phyloP scores from a whole-genome alignment of 2,888 invertebrate species.

The Euspilapteryx auroguttella region DNA sequence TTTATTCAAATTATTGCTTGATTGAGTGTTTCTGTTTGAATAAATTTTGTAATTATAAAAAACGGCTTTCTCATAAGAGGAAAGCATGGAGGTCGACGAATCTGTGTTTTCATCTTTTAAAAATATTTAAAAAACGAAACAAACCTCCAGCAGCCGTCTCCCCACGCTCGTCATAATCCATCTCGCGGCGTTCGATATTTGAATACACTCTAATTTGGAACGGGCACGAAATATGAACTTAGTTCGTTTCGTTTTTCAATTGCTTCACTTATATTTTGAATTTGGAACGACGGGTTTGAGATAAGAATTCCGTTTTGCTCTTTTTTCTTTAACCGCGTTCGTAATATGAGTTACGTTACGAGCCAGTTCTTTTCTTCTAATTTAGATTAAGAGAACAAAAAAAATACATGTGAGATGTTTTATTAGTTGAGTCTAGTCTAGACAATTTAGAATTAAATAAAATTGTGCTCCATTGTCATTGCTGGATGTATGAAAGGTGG shows the following conservation, averaged over 20 bases:
- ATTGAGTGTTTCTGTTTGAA: slow-evolving; percentile 42
- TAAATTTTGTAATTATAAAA: slow-evolving; percentile 6
- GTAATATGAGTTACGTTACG: slow-evolving; percentile 12
- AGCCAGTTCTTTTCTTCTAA: slow-evolving; percentile 1
- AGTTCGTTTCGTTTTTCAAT: slow-evolving; percentile 55
- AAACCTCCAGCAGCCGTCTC: slow-evolving; percentile 31
- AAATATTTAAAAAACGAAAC: slow-evolving; percentile 11
- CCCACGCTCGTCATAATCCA: slow-evolving; percentile 39
- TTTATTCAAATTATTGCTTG: slow-evolving; percentile 53
- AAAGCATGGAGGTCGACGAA: not conserved
- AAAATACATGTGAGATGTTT: slow-evolving; percentile 7
- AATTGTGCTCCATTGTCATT: slow-evolving; percentile 25
- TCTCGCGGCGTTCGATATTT: slow-evolving; percentile 48
- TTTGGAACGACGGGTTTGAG: slow-evolving; percentile 43
- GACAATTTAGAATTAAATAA: slow-evolving; percentile 26
- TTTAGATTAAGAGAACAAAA: slow-evolving; percentile 1
- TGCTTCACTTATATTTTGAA: slow-evolving; percentile 57
- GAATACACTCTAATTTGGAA: slow-evolving; percentile 56
- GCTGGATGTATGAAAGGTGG: slow-evolving; percentile 21
- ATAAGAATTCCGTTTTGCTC: slow-evolving; percentile 24
- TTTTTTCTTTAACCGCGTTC: slow-evolving; percentile 12
- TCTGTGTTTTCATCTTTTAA: slow-evolving; percentile 6
- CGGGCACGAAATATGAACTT: slow-evolving; percentile 51
- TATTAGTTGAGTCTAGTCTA: slow-evolving; percentile 20
- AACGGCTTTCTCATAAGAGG: slow-evolving; percentile 3